Percentiles rank a stretch among this genome's conserved stretches.
Conservation (phyloP, 2,113 vertebrate genomes). For the Ophthalmolycus amberensis region DNA sequence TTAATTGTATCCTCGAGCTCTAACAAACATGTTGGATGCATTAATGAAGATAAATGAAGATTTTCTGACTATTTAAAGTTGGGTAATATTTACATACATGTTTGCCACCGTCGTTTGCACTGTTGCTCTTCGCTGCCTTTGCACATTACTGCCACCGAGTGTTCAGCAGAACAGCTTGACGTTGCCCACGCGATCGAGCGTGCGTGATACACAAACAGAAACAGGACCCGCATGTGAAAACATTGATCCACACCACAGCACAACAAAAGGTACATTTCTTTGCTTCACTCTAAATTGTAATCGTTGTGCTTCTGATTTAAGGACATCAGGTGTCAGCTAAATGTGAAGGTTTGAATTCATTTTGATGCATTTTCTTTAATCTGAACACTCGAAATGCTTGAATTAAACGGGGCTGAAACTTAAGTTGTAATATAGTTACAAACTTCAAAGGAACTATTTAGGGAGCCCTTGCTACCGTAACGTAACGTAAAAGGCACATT, state of each 20-base stretch:
- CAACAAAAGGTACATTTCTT: background rate
- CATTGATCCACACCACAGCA: background rate
- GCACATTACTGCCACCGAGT: background rate
- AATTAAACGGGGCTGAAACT: too few relatives aligned
- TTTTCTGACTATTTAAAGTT: background rate
- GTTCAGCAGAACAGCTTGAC: background rate
- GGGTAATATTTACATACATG: background rate
- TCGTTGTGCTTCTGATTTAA: background rate
- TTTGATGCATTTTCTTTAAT: too few relatives aligned
- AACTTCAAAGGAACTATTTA: too few relatives aligned
- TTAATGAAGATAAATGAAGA: conserved; percentile 2
- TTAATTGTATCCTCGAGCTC: background rate
- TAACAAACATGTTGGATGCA: background rate
- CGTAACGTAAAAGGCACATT: too few relatives aligned
- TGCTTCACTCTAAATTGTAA: background rate
- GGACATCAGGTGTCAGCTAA: too few relatives aligned
- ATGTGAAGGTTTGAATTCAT: too few relatives aligned
- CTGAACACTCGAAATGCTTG: too few relatives aligned
- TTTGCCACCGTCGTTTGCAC: background rate
- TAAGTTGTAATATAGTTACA: too few relatives aligned
- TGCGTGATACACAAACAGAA: background rate
- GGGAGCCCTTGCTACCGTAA: too few relatives aligned
- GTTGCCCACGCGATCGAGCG: background rate
- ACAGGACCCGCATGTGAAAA: background rate
- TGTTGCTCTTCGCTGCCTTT: background rate